These are phyloP conservation scores for Oscheius onirici DNA, from an alignment of 2,888 invertebrate species.

Conservation along the genomic window DNA sequence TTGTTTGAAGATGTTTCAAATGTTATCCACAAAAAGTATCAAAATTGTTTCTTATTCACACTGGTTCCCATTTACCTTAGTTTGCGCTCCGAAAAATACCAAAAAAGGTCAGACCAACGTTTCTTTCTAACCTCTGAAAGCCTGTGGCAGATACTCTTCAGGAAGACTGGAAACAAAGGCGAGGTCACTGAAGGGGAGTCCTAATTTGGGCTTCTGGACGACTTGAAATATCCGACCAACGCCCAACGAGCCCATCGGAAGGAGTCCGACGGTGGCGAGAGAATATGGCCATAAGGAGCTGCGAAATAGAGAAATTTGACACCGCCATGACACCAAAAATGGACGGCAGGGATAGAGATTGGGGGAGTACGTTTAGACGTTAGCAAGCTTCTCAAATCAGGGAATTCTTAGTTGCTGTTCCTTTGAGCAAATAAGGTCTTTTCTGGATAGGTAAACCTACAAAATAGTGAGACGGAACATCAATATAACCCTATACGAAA, in stretches of 20 bases:
- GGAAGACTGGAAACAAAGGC: conserved; percentile 55
- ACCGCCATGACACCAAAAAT: background rate
- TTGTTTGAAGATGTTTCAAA: no score
- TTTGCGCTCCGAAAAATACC: background rate
- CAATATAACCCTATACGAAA: no score
- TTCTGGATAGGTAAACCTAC: no score
- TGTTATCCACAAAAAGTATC: no score
- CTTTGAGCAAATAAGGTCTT: no score
- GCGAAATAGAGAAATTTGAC: conserved; percentile 16
- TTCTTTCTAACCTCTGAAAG: conserved; percentile 40
- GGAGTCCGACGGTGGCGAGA: background rate
- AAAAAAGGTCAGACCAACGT: background rate
- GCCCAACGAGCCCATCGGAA: conserved; percentile 56
- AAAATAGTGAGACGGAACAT: no score
- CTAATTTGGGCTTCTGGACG: conserved; percentile 51
- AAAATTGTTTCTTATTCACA: no score
- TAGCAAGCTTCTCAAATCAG: no score
- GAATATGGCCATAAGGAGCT: conserved; percentile 12
- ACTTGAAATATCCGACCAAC: conserved; percentile 60
- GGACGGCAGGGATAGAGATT: no score
- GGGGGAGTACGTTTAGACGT: no score
- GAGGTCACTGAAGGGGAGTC: conserved; percentile 51
- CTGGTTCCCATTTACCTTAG: no score
- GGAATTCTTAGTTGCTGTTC: no score
- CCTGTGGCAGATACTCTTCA: conserved; percentile 50